Evolutionary conservation across 1,140 invertebrate genomes (phyloP).

Genomic region (Sitophilus oryzae): DNA sequence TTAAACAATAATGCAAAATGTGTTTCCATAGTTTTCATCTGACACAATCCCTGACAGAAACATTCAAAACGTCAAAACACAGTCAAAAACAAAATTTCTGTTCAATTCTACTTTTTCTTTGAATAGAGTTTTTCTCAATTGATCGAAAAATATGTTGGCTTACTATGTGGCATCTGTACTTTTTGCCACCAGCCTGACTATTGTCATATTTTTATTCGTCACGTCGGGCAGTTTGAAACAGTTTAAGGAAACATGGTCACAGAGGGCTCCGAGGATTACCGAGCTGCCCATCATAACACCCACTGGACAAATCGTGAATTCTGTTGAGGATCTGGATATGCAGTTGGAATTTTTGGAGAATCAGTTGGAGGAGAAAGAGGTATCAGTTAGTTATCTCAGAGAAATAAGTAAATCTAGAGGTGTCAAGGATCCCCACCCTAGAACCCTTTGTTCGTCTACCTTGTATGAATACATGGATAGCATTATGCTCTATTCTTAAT

Average conservation of each 20-base stretch:
- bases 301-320: slow-evolving; percentile 31
- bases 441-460: too few species aligned
- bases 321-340: slow-evolving; percentile 32
- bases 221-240: slow-evolving; percentile 25
- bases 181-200: slow-evolving; percentile 18
- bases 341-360: slow-evolving; percentile 31
- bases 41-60: too few species aligned
- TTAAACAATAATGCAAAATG: too few species aligned
- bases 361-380: slow-evolving; percentile 33
- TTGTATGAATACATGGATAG: too few species aligned
- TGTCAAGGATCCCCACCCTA: too few species aligned
- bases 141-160: slow-evolving; percentile 1
- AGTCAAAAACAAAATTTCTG: not conserved
- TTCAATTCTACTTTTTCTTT: not conserved
- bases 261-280: slow-evolving; percentile 15
- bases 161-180: slow-evolving; percentile 10
- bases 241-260: slow-evolving; percentile 23
- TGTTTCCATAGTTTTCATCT: too few species aligned
- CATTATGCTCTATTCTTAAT: too few species aligned
- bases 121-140: not conserved
- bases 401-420: too few species aligned
- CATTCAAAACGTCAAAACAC: not conserved
- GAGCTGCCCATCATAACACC: slow-evolving; percentile 29
- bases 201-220: slow-evolving; percentile 28
- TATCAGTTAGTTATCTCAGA: not conserved